These are phyloP conservation scores for Pheosia gnoma DNA, from an alignment of 2,888 invertebrate genomes.

Conservation along the genomic window DNA sequence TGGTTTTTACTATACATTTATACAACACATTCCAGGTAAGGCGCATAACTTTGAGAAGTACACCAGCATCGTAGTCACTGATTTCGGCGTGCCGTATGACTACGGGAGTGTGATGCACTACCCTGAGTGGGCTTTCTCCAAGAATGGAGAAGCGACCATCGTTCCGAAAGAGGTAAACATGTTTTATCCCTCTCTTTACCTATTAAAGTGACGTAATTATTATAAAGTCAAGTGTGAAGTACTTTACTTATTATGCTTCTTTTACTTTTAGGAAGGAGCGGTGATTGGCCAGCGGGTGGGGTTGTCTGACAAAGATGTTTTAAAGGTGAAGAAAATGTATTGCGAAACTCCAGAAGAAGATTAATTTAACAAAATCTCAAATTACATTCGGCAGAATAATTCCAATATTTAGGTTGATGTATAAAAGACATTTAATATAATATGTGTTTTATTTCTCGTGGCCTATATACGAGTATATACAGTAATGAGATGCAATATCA, in stretches of 20 bases:
- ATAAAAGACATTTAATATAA: constrained; percentile 19
- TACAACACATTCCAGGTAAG: no score
- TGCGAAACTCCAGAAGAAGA: constrained; percentile 33
- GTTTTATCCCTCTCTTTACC: no score
- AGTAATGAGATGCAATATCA: constrained; percentile 7
- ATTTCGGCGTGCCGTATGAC: constrained; percentile 88
- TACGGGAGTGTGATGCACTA: constrained; percentile 91
- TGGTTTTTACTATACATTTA: no score
- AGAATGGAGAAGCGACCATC: constrained; percentile 87
- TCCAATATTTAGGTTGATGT: neutral
- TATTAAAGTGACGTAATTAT: no score
- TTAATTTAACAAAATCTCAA: no score
- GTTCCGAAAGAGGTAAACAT: constrained; percentile 73
- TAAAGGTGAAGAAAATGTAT: constrained; percentile 74
- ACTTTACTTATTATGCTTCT: constrained; percentile 3
- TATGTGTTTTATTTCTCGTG: constrained; percentile 17
- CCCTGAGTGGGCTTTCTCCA: constrained; percentile 86
- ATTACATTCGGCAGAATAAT: no score
- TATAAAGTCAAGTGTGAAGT: no score
- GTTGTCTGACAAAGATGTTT: constrained; percentile 67
- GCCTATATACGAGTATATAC: neutral
- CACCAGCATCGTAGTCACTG: constrained; percentile 84
- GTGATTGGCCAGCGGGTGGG: constrained; percentile 70
- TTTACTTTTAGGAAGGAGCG: constrained; percentile 59
- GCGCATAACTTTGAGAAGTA: constrained; percentile 84